A percentile compares a stretch with the other conserved stretches of the same genome.
phyloP scores from a whole-genome alignment of 2,888 invertebrate genomes.

The Apamea sordens region DNA sequence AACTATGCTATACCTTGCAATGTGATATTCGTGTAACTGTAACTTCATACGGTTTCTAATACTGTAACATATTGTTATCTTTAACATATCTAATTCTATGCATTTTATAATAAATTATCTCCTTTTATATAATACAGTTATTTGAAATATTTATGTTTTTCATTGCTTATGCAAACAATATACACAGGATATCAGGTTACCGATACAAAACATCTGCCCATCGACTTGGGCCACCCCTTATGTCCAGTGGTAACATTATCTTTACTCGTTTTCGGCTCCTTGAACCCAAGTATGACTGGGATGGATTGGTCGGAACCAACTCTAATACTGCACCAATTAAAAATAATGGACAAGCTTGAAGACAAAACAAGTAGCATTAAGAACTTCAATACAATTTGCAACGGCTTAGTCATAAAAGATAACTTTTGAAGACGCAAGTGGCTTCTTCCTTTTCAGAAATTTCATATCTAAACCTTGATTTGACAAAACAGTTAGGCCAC shows the following conservation, averaged over 20 bases:
- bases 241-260: slow-evolving; percentile 5
- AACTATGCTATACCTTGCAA: slow-evolving; percentile 67
- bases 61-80: slow-evolving; percentile 74
- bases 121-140: slow-evolving; percentile 74
- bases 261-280: background rate
- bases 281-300: background rate
- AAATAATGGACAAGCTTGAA: background rate
- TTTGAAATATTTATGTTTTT: slow-evolving; percentile 64
- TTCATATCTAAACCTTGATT: background rate
- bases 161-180: slow-evolving; percentile 31
- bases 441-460: background rate
- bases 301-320: background rate
- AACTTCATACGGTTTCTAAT: slow-evolving; percentile 69
- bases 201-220: background rate
- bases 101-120: slow-evolving; percentile 76
- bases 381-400: background rate
- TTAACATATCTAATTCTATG: slow-evolving; percentile 80
- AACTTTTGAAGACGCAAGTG: background rate
- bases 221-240: slow-evolving; percentile 17
- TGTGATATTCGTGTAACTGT: slow-evolving; percentile 79
- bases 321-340: background rate
- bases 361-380: background rate
- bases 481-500: background rate
- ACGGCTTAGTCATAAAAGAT: background rate
- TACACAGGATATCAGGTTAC: slow-evolving; percentile 34